phyloP scores from a whole-genome alignment of 1,140 invertebrate species.

The Melitaea cinxia region DNA sequence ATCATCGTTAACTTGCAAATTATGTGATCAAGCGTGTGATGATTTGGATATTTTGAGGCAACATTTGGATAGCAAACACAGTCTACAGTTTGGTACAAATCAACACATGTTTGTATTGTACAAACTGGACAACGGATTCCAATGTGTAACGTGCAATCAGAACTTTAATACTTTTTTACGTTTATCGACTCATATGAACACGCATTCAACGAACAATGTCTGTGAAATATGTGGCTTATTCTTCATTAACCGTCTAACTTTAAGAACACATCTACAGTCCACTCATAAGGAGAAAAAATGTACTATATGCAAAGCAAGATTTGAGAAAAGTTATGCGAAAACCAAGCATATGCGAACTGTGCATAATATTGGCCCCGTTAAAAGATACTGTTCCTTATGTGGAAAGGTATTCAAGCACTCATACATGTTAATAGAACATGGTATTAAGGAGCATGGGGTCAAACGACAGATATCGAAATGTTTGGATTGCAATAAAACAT shows the following conservation, averaged over 20 bases:
- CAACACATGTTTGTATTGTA: slow-evolving; percentile 61
- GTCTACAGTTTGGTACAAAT: slow-evolving; percentile 38
- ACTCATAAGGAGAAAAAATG: slow-evolving; percentile 33
- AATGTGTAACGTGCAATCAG: slow-evolving; percentile 64
- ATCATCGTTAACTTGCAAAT: slow-evolving; percentile 44
- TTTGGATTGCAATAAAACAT: slow-evolving; percentile 29
- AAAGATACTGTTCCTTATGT: slow-evolving; percentile 46
- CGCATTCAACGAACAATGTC: slow-evolving; percentile 65
- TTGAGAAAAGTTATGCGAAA: slow-evolving; percentile 32
- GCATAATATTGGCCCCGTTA: slow-evolving; percentile 19
- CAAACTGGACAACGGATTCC: slow-evolving; percentile 51
- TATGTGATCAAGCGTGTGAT: slow-evolving; percentile 32
- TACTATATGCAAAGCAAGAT: slow-evolving; percentile 19
- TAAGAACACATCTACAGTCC: slow-evolving; percentile 43
- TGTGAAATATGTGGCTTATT: slow-evolving; percentile 64
- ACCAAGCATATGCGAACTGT: slow-evolving; percentile 25
- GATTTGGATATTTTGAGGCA: slow-evolving; percentile 35
- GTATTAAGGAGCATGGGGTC: slow-evolving; percentile 44
- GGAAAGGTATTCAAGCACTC: slow-evolving; percentile 46
- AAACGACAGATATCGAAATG: slow-evolving; percentile 32
- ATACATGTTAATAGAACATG: slow-evolving; percentile 46
- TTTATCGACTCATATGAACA: slow-evolving; percentile 70
- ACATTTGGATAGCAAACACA: slow-evolving; percentile 52
- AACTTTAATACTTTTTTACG: slow-evolving; percentile 53
- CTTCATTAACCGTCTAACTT: slow-evolving; percentile 20